phyloP scores from a whole-genome alignment of 2,888 invertebrate species.

The Saturnia pavonia region DNA sequence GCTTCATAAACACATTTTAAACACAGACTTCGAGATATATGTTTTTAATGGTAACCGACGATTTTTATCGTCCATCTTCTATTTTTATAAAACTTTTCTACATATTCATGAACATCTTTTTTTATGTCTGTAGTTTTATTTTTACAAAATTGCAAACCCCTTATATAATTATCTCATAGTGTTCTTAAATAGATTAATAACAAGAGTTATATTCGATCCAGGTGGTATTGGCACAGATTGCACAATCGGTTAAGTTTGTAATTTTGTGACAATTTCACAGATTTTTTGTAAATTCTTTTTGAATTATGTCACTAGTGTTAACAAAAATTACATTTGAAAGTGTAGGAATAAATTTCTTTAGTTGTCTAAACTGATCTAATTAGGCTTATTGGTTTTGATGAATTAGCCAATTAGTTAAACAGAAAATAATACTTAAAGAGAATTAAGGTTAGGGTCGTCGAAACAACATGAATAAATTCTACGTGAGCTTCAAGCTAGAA shows the following conservation, averaged over 20 bases:
- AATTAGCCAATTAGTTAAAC: no score
- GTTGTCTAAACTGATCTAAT: not conserved
- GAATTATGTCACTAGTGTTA: not conserved
- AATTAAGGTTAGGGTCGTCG: no score
- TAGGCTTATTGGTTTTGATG: no score
- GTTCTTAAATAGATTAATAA: not conserved
- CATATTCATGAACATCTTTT: not conserved
- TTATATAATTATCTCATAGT: not conserved
- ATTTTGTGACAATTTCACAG: not conserved
- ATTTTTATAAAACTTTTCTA: not conserved
- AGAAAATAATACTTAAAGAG: no score
- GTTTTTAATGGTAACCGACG: constrained; percentile 12
- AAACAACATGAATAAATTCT: not conserved
- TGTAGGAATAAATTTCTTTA: not conserved
- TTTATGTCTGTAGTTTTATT: not conserved
- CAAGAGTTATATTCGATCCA: no score
- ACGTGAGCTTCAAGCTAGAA: not conserved
- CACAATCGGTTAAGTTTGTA: not conserved
- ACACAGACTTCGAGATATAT: not conserved
- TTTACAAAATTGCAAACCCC: not conserved
- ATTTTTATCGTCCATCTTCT: not conserved
- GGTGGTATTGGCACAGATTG: not conserved
- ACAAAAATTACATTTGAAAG: not conserved
- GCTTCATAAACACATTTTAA: constrained; percentile 14
- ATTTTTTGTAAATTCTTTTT: not conserved